A percentile compares a stretch with the other conserved stretches of the same genome.
These are phyloP conservation scores for Peucedramus taeniatus DNA, from an alignment of 2,113 vertebrate genomes.

Conservation along the genomic window DNA sequence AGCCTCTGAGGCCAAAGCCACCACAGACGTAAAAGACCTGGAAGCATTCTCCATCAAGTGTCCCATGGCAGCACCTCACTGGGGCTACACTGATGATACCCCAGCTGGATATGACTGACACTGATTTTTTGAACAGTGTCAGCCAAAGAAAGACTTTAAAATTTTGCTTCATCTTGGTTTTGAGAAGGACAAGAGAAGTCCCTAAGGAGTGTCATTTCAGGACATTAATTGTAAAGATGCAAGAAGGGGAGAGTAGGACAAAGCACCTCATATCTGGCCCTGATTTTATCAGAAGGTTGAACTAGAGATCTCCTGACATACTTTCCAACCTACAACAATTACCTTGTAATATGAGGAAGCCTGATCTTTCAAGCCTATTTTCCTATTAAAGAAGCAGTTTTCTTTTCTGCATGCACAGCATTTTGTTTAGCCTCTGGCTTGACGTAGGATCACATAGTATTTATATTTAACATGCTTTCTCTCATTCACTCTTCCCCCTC, in stretches of 20 bases:
- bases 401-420: neutral
- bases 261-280: neutral
- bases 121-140: neutral
- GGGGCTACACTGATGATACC: neutral
- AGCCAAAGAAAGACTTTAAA: neutral
- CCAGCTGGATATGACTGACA: neutral
- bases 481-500: neutral
- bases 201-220: neutral
- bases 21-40: neutral
- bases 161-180: neutral
- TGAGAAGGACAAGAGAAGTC: neutral
- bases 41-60: accelerated
- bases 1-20: neutral
- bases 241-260: neutral
- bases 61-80: neutral
- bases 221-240: neutral
- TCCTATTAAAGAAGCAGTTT: neutral
- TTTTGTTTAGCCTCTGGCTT: neutral
- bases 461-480: neutral
- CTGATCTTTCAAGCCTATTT: neutral
- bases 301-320: neutral
- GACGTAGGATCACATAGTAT: neutral
- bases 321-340: neutral
- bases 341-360: neutral
- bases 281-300: neutral